Conservation (phyloP, 2,888 invertebrate species). For the Erebia ligea region DNA sequence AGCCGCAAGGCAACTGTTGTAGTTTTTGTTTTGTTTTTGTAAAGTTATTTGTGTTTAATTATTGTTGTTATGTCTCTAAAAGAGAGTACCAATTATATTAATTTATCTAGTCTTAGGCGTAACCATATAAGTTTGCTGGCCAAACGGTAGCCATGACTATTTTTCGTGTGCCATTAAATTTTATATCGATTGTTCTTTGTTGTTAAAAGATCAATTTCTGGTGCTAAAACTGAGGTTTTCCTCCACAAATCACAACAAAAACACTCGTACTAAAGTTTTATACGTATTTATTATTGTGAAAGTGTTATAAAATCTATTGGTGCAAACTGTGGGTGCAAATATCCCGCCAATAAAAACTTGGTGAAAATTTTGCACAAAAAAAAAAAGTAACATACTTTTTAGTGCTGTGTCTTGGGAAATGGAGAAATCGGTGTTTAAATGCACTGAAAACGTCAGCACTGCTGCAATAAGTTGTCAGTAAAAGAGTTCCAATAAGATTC, state of each 20-base stretch:
- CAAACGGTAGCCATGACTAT: conserved; percentile 62
- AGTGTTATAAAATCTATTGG: conserved; percentile 12
- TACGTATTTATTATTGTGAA: conserved; percentile 14
- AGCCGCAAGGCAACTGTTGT: conserved; percentile 72
- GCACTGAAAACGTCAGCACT: conserved; percentile 48
- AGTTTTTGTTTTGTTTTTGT: conserved; percentile 71
- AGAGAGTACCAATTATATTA: conserved; percentile 62
- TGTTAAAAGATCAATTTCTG: conserved; percentile 57
- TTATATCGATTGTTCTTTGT: conserved; percentile 74
- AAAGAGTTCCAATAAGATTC: conserved; percentile 59
- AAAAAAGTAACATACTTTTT: conserved; percentile 50
- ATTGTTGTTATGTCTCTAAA: conserved; percentile 58
- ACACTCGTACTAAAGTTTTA: conserved; percentile 7
- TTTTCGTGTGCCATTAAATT: conserved; percentile 74
- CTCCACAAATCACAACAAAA: conserved; percentile 19
- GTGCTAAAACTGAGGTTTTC: conserved; percentile 43
- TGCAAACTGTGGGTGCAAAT: conserved; percentile 24
- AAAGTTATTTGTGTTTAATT: conserved; percentile 75
- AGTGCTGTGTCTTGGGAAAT: conserved; percentile 46
- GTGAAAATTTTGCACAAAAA: conserved; percentile 29
- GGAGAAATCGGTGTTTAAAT: conserved; percentile 55
- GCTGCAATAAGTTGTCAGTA: conserved; percentile 44
- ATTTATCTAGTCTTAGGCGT: conserved; percentile 74
- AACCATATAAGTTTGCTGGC: conserved; percentile 58
- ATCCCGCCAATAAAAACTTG: conserved; percentile 43